phyloP scores from a whole-genome alignment of 1,140 invertebrate genomes.

The Drosophila aff. region DNA sequence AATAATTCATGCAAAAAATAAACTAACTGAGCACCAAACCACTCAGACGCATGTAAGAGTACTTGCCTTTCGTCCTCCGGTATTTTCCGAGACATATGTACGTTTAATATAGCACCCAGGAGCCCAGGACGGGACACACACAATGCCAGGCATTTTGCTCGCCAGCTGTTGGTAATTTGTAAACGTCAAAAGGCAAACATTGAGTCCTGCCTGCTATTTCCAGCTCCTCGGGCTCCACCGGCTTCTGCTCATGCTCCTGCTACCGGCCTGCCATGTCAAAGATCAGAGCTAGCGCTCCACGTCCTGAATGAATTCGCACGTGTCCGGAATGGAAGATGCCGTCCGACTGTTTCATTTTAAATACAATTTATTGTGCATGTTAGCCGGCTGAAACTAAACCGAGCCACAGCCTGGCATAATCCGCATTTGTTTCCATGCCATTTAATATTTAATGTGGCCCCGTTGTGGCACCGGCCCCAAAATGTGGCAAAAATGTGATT shows the following conservation, averaged over 20 bases:
- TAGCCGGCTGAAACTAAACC: slow-evolving; percentile 52
- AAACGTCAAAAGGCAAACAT: slow-evolving; percentile 82
- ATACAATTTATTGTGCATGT: slow-evolving; percentile 80
- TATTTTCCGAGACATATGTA: slow-evolving; percentile 70
- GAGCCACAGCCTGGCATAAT: slow-evolving; percentile 49
- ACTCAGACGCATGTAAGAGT: slow-evolving; percentile 67
- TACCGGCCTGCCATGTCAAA: slow-evolving; percentile 54
- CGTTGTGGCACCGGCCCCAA: slow-evolving; percentile 9
- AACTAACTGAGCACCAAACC: slow-evolving; percentile 61
- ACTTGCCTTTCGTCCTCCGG: slow-evolving; percentile 56
- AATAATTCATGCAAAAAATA: slow-evolving; percentile 74
- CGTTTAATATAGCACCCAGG: slow-evolving; percentile 75
- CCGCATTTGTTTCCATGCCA: slow-evolving; percentile 60
- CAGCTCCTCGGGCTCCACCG: slow-evolving; percentile 9
- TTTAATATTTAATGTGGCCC: slow-evolving; percentile 73
- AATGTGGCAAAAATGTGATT: slow-evolving; percentile 59
- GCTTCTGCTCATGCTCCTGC: slow-evolving; percentile 5
- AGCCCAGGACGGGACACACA: slow-evolving; percentile 41
- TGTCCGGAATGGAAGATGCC: slow-evolving; percentile 65
- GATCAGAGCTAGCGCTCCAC: slow-evolving; percentile 54
- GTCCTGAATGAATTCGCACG: slow-evolving; percentile 71
- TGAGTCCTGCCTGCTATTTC: slow-evolving; percentile 59
- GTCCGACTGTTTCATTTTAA: slow-evolving; percentile 73
- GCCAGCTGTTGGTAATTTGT: slow-evolving; percentile 81
- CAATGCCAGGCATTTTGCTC: slow-evolving; percentile 63